A percentile compares a stretch with the other conserved stretches of the same genome.
phyloP scores from a whole-genome alignment of 2,797 vertebrate genomes.

The Halcyon leucocephala region DNA sequence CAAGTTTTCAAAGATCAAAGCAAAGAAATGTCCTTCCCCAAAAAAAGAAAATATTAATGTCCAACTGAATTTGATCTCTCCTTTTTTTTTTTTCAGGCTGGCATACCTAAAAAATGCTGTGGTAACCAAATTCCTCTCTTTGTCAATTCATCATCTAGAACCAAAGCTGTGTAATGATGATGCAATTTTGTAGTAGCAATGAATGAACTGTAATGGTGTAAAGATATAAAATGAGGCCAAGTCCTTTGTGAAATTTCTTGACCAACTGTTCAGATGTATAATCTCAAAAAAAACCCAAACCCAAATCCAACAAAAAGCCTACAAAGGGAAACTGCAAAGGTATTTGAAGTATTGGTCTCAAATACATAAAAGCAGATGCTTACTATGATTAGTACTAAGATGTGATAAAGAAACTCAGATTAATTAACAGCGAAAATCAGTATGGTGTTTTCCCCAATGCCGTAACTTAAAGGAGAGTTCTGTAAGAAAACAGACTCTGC shows the following conservation, averaged over 20 bases:
- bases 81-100: not conserved
- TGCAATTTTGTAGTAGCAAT: not conserved
- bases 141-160: not conserved
- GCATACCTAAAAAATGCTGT: not conserved
- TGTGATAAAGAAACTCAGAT: not conserved
- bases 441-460: fast-evolving
- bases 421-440: not conserved
- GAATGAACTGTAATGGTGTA: not conserved
- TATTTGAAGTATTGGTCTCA: not conserved
- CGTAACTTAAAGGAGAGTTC: not conserved
- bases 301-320: no score
- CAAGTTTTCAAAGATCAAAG: not conserved
- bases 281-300: not conserved
- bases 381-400: not conserved
- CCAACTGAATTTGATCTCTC: not conserved
- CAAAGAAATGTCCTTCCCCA: not conserved
- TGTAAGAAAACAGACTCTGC: not conserved
- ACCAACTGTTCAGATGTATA: not conserved
- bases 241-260: not conserved
- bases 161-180: not conserved
- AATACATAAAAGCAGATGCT: not conserved
- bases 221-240: not conserved
- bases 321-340: not conserved
- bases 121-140: not conserved
- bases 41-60: not conserved